These are phyloP conservation scores for Pyxicephalus adspersus DNA, from an alignment of 2,113 vertebrate species.

Conservation along the genomic window DNA sequence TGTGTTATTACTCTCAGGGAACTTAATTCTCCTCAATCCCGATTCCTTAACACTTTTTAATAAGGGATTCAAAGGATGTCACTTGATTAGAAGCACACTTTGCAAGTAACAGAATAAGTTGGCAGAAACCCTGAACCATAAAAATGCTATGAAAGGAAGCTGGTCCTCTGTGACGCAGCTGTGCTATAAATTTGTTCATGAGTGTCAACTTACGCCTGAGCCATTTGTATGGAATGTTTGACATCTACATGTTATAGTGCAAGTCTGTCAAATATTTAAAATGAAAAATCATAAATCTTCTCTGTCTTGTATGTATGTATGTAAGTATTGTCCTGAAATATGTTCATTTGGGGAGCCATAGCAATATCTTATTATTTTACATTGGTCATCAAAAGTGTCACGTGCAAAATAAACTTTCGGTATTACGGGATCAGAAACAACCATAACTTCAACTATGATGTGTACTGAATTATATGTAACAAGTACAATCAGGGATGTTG, in stretches of 20 bases:
- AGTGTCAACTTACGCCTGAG: slow-evolving; percentile 17
- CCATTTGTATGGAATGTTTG: slow-evolving; percentile 2
- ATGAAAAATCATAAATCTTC: slow-evolving; percentile 21
- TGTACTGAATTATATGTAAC: too few species aligned
- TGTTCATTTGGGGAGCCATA: neutral
- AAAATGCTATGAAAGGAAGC: slow-evolving; percentile 19
- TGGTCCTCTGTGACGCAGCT: slow-evolving; percentile 10
- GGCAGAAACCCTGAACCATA: neutral
- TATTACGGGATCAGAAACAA: too few species aligned
- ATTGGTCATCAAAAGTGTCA: too few species aligned
- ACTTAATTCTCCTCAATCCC: neutral
- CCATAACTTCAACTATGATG: too few species aligned
- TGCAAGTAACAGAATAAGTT: slow-evolving; percentile 16
- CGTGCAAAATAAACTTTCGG: too few species aligned
- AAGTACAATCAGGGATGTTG: too few species aligned
- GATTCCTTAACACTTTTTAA: neutral
- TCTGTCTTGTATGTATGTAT: neutral
- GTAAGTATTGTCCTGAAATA: neutral
- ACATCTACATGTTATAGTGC: neutral
- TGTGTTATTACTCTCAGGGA: neutral
- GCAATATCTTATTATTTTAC: too few species aligned
- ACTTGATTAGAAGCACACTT: neutral
- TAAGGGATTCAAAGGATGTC: slow-evolving; percentile 1
- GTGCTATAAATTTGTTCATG: slow-evolving; percentile 15
- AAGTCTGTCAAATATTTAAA: slow-evolving; percentile 20